Evolutionary conservation across 1,140 invertebrate species (phyloP).

Genomic region (Elysia chlorotica): DNA sequence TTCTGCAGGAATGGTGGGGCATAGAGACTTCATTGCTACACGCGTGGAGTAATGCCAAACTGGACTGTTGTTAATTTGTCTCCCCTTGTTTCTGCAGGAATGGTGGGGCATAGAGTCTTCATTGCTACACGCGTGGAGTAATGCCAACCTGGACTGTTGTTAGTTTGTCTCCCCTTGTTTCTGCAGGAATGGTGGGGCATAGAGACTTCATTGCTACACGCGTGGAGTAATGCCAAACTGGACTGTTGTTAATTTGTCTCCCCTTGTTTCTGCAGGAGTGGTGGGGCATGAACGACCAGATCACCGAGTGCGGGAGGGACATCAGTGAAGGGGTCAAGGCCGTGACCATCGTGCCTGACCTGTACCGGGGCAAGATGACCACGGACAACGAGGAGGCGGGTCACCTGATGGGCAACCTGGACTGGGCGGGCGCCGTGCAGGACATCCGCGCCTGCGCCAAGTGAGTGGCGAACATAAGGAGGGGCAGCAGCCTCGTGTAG

Average conservation of each 20-base stretch:
- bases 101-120: conserved; percentile 1
- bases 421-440: conserved; percentile 53
- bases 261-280: conserved; percentile 44
- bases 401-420: conserved; percentile 51
- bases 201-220: conserved; percentile 21
- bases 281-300: conserved; percentile 59
- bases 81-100: conserved; percentile 35
- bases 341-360: conserved; percentile 50
- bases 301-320: conserved; percentile 42
- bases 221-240: neutral
- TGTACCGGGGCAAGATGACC: conserved; percentile 54
- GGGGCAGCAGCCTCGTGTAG: neutral
- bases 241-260: conserved; percentile 8
- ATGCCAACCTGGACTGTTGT: neutral
- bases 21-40: neutral
- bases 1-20: conserved; percentile 37
- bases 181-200: conserved; percentile 58
- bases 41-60: neutral
- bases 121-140: neutral
- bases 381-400: conserved; percentile 51
- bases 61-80: conserved; percentile 2
- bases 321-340: conserved; percentile 36
- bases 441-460: conserved; percentile 49
- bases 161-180: conserved; percentile 13
- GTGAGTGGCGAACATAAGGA: conserved; percentile 27